Percentiles rank a stretch among this genome's conserved stretches.
These are phyloP conservation scores for Buceros bicornis DNA, from an alignment of 2,797 vertebrate species.

Conservation along the genomic window DNA sequence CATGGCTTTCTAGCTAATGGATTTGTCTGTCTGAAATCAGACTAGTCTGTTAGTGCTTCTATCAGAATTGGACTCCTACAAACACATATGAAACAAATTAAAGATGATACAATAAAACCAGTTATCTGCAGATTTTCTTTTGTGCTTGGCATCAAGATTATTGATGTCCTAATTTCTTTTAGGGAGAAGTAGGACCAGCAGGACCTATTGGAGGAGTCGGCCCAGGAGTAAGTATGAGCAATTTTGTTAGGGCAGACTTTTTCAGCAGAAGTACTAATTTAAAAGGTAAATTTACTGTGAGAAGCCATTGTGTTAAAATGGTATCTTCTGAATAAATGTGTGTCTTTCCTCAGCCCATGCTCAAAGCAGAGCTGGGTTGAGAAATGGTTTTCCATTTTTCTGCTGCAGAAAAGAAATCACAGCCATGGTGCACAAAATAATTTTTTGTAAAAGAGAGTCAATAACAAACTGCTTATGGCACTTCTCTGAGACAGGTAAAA, in stretches of 20 bases:
- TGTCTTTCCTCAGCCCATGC: not conserved
- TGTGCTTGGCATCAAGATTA: not conserved
- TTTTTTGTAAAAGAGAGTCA: not conserved
- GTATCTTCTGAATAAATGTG: not conserved
- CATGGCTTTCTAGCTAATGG: not conserved
- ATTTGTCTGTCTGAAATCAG: not conserved
- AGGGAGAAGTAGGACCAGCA: conserved; percentile 93
- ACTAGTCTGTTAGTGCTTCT: not conserved
- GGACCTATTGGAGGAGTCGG: conserved; percentile 89
- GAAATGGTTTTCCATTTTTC: not conserved
- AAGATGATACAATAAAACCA: not conserved
- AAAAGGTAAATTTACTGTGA: not conserved
- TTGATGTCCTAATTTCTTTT: conserved; percentile 60
- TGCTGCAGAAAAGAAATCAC: not conserved
- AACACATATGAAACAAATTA: not conserved
- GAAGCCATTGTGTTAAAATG: not conserved
- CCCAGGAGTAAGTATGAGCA: conserved; percentile 85
- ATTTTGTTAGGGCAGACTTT: not conserved
- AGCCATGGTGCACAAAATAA: not conserved
- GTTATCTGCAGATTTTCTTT: not conserved
- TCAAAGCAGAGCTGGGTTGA: not conserved
- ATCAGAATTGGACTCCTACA: not conserved
- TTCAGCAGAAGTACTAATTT: not conserved
- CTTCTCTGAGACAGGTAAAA: not conserved
- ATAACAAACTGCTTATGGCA: not conserved